Conservation (phyloP, 2,888 invertebrate genomes). For the Lasioglossum oenotherae region DNA sequence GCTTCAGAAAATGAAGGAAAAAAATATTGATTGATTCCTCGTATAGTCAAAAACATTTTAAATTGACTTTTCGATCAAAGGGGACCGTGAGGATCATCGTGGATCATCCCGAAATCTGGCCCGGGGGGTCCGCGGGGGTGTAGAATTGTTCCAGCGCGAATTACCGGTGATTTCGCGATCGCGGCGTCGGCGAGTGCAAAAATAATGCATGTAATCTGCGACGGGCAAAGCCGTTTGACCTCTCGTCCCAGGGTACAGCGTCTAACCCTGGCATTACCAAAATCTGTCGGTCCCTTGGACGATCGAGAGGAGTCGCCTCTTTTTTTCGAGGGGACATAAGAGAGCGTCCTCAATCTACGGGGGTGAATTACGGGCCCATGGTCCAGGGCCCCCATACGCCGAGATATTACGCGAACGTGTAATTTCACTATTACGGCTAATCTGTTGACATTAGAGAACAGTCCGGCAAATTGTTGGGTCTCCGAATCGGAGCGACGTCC, state of each 20-base stretch:
- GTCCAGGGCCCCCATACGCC: conserved; percentile 54
- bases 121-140: conserved; percentile 7
- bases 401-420: conserved; percentile 80
- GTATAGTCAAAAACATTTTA: no score
- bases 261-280: conserved; percentile 84
- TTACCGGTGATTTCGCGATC: conserved; percentile 75
- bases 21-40: no score
- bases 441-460: conserved; percentile 84
- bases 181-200: conserved; percentile 67
- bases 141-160: conserved; percentile 59
- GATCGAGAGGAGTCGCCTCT: conserved; percentile 36
- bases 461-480: conserved; percentile 75
- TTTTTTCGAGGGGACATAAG: conserved; percentile 26
- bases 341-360: background rate
- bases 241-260: conserved; percentile 75
- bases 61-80: background rate
- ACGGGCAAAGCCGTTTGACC: conserved; percentile 79
- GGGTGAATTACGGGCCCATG: conserved; percentile 70
- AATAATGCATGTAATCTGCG: conserved; percentile 83
- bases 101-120: background rate
- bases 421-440: conserved; percentile 84
- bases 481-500: conserved; percentile 60
- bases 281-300: conserved; percentile 69
- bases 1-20: no score
- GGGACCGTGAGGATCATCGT: background rate